Conservation (phyloP, 2,113 vertebrate genomes). For the Stictonetta naevosa region DNA sequence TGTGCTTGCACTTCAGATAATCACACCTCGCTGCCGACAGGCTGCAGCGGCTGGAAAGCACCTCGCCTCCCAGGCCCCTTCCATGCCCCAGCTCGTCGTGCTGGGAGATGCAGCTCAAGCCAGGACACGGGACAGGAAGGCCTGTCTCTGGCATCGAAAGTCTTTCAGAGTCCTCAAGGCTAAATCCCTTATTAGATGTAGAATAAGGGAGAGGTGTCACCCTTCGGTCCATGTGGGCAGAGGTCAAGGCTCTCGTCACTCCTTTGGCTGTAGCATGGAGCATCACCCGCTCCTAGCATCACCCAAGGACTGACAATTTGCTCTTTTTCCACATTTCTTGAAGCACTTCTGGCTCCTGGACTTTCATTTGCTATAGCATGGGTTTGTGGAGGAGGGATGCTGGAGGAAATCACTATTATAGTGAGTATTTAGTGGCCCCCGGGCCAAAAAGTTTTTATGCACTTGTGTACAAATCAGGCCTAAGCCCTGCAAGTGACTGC, state of each 20-base stretch:
- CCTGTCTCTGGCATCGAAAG: neutral
- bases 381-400: neutral
- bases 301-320: neutral
- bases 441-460: neutral
- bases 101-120: neutral
- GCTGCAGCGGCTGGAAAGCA: neutral
- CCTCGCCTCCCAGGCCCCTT: neutral
- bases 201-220: neutral
- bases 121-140: neutral
- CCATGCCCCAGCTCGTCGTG: neutral
- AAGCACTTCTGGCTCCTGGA: neutral
- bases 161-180: neutral
- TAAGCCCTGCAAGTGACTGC: neutral
- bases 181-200: neutral
- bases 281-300: neutral
- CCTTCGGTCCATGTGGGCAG: neutral
- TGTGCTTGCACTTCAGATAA: neutral
- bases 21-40: neutral
- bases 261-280: neutral
- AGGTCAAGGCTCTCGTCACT: neutral
- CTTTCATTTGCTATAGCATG: neutral
- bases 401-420: neutral
- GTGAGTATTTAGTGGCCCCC: neutral
- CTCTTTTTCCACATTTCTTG: neutral
- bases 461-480: neutral